Conservation (phyloP, 1,140 invertebrate genomes). For the Drosophila parabipectinata region DNA sequence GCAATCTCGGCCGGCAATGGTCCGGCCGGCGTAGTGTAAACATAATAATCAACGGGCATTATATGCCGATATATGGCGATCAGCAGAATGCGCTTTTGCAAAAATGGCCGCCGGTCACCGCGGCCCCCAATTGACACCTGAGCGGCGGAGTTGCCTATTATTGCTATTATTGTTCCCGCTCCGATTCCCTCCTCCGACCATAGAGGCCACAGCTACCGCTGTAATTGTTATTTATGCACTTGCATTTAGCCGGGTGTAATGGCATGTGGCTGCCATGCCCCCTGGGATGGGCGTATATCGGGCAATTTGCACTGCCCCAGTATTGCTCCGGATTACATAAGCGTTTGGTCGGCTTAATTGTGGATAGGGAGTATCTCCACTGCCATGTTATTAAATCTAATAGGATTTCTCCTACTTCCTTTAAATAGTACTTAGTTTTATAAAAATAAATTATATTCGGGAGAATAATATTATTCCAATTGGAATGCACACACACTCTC, state of each 20-base stretch:
- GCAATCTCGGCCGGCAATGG: constrained; percentile 39
- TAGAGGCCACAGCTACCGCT: constrained; percentile 24
- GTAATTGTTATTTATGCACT: constrained; percentile 82
- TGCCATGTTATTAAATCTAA: not conserved
- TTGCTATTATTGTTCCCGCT: constrained; percentile 32
- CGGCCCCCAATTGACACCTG: constrained; percentile 78
- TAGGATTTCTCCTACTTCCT: constrained; percentile 19
- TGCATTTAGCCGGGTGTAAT: constrained; percentile 76
- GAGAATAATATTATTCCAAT: not conserved
- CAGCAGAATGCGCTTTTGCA: constrained; percentile 62
- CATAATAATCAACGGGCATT: constrained; percentile 79
- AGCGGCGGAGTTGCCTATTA: constrained; percentile 54
- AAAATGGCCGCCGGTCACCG: constrained; percentile 75
- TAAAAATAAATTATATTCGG: not conserved
- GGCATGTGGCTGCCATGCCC: constrained; percentile 64
- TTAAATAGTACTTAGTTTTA: too few species aligned
- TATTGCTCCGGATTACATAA: constrained; percentile 61
- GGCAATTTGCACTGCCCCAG: constrained; percentile 55
- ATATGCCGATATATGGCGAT: constrained; percentile 67
- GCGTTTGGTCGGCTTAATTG: constrained; percentile 57
- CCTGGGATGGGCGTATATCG: constrained; percentile 65
- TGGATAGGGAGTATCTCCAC: constrained; percentile 9
- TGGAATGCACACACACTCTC: not conserved
- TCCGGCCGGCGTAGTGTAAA: constrained; percentile 54
- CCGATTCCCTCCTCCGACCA: constrained; percentile 1